Conservation (phyloP, 2,113 vertebrate genomes). For the Cephalopterus ornatus region DNA sequence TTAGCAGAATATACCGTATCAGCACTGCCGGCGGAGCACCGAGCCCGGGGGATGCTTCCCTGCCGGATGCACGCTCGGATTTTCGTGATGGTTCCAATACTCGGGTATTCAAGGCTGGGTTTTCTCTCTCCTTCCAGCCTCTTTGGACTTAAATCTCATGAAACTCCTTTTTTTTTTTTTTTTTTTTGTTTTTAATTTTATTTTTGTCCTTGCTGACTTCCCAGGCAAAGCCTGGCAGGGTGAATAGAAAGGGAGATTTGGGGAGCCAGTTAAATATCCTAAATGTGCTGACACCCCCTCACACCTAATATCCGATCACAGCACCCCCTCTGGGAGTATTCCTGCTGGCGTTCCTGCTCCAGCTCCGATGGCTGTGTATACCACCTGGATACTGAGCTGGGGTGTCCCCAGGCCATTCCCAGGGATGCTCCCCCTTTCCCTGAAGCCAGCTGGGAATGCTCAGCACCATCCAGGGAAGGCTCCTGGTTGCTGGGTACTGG, state of each 20-base stretch:
- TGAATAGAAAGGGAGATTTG: not conserved
- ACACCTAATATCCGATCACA: not conserved
- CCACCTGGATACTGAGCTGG: not conserved
- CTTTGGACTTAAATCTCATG: fast-evolving
- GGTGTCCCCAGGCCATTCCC: not conserved
- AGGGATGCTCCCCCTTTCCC: not conserved
- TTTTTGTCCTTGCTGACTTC: not conserved
- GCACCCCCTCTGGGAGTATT: not conserved
- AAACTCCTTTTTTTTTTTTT: not conserved
- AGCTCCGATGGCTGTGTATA: not conserved
- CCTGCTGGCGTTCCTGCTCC: not conserved
- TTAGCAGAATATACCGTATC: not conserved
- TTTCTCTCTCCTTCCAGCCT: not conserved
- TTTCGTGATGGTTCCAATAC: not conserved
- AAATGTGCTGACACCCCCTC: not conserved
- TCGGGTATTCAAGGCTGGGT: not conserved
- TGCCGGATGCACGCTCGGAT: not conserved
- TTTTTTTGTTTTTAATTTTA: not conserved
- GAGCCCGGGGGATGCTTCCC: not conserved
- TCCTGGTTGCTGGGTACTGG: fast-evolving
- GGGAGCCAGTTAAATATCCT: not conserved
- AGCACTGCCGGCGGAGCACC: not conserved
- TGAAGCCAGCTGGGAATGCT: not conserved
- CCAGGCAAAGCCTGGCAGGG: not conserved
- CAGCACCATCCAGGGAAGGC: not conserved